Evolutionary conservation across 2,888 invertebrate genomes (phyloP).

Genomic region (Cephus pygmeus): DNA sequence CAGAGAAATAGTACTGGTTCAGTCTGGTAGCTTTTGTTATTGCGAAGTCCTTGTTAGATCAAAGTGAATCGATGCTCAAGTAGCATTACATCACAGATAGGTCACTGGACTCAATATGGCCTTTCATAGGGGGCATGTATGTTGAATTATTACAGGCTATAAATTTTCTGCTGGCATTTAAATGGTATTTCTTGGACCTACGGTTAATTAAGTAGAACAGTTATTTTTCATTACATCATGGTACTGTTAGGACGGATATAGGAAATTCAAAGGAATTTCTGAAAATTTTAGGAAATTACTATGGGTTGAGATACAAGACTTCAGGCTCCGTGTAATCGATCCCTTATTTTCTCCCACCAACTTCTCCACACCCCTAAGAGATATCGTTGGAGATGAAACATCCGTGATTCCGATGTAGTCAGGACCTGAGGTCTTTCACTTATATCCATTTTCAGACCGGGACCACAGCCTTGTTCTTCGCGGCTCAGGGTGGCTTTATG

Average conservation of each 20-base stretch:
- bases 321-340: not conserved
- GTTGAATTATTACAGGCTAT: not conserved
- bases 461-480: constrained; percentile 93
- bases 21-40: not conserved
- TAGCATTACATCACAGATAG: not conserved
- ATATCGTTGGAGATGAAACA: not conserved
- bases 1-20: not conserved
- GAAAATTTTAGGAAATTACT: not conserved
- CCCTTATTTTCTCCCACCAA: not conserved
- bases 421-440: not conserved
- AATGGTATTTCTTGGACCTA: not conserved
- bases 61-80: not conserved
- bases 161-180: not conserved
- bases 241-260: no score
- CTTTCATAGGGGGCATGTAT: not conserved
- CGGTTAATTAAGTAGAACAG: not conserved
- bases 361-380: not conserved
- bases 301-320: not conserved
- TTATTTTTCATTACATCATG: not conserved
- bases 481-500: constrained; percentile 90
- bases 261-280: no score
- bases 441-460: constrained; percentile 77
- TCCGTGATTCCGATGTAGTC: not conserved
- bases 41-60: not conserved
- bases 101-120: not conserved